Evolutionary conservation across 2,797 vertebrate genomes (phyloP), one percentile per base, ranked within the genome.

Genomic region (Schizopygopsis pylzovi): DNA sequence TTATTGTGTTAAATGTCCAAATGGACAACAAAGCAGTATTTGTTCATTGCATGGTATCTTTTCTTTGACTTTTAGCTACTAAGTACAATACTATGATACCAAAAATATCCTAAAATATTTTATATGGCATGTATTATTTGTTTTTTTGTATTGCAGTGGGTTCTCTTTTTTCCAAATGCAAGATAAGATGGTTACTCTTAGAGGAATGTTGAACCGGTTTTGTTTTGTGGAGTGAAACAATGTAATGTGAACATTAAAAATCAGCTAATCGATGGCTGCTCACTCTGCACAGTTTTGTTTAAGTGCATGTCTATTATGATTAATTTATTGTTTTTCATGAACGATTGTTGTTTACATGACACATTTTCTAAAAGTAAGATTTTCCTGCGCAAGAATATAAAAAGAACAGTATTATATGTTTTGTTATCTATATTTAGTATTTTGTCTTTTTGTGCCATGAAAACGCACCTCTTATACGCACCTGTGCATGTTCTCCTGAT

Each of bases 401-500:
- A 15, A 33, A 33, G 59, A 61, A 61, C 49, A 49, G 16, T n/a
- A 79, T 22, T 37, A 10, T 67, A 82, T 6, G 20, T 11, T 11
- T 63, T 90, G 87, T 83, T 83, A 86, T 84, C 89, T 70, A 70
- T 82, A 41, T 39, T 70, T 12, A 49, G 67, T 39, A 28, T 61
- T 79, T 83, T 81, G 47, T 8, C 4, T 43, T 33, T 85, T 33
- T 85, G 89, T 89, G 91, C 93, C 92, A 92, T 94, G 93, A 89
- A 92, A 93, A 92, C 92, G 92, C 92, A 93, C 92, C 5, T 90
- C 41, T 87, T 76, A 28, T 85, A 75, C 89, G 82, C 86, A 90
- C 73, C 85, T 90, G 89, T 88, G 90, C 91, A 92, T 86, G 67
- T 68, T 91, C 79, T 91, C 89, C 72, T 52, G 56, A 84, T 87